These are phyloP conservation scores for Lophius americanus DNA, from an alignment of 2,797 vertebrate genomes.

Conservation along the genomic window DNA sequence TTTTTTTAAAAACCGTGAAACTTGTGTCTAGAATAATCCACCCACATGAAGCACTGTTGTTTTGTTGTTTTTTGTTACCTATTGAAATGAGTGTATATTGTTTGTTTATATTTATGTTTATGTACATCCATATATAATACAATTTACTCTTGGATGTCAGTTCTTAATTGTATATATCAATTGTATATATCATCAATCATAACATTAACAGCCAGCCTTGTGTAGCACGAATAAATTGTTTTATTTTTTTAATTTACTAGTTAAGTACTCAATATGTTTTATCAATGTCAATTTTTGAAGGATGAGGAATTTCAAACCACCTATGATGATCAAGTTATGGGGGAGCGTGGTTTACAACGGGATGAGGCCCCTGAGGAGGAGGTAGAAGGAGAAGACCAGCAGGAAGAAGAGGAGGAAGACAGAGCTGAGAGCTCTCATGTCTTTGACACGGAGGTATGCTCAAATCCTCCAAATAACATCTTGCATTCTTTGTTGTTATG, in stretches of 20 bases:
- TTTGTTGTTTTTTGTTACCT: slow-evolving; percentile 10
- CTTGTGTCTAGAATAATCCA: slow-evolving; percentile 10
- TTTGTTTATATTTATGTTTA: not conserved
- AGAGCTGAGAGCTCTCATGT: slow-evolving; percentile 71
- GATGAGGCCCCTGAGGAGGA: slow-evolving; percentile 67
- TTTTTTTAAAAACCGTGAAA: not conserved
- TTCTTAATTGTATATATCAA: not conserved
- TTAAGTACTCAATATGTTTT: slow-evolving; percentile 25
- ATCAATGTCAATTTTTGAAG: slow-evolving; percentile 66
- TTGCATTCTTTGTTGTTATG: not conserved
- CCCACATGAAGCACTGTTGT: not conserved
- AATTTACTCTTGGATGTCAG: not conserved
- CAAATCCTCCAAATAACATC: slow-evolving; percentile 1
- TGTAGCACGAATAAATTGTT: no score
- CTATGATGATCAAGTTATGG: slow-evolving; percentile 69
- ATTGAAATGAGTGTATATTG: not conserved
- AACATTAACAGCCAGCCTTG: no score
- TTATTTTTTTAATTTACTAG: not conserved
- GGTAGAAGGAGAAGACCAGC: slow-evolving; percentile 68
- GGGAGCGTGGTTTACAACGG: slow-evolving; percentile 55
- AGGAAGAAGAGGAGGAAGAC: slow-evolving; percentile 79
- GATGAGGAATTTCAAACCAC: slow-evolving; percentile 88
- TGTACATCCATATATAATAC: not conserved
- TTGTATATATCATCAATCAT: no score
- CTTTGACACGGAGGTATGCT: slow-evolving; percentile 85